These are phyloP conservation scores for Epinotia demarniana DNA, from an alignment of 2,888 invertebrate species.

Conservation along the genomic window DNA sequence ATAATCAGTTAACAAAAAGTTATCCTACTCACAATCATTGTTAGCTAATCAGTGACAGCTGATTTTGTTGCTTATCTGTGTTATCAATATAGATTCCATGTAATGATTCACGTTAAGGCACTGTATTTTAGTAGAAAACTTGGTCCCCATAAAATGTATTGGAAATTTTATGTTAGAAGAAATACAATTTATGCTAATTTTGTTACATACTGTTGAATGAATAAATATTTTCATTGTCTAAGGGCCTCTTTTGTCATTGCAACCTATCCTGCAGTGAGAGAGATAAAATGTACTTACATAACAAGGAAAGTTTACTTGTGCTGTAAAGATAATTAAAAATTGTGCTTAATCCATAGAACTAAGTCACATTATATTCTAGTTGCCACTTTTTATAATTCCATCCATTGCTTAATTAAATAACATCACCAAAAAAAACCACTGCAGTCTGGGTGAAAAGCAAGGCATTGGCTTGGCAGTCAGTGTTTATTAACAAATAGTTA, in stretches of 20 bases:
- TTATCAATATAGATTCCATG: neutral
- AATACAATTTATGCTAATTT: too few relatives aligned
- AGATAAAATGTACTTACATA: neutral
- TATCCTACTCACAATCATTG: neutral
- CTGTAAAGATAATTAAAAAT: neutral
- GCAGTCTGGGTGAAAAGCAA: too few relatives aligned
- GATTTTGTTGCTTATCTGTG: neutral
- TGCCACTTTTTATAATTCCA: too few relatives aligned
- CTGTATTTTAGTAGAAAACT: neutral
- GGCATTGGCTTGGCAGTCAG: neutral
- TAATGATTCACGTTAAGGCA: constrained; percentile 2
- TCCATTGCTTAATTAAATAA: too few relatives aligned
- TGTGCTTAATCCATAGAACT: constrained; percentile 1
- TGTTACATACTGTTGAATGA: too few relatives aligned
- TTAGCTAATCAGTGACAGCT: neutral
- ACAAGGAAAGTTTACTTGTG: neutral
- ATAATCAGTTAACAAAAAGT: too few relatives aligned
- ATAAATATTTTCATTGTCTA: too few relatives aligned
- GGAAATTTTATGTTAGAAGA: neutral
- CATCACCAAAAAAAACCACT: too few relatives aligned
- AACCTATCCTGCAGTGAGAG: too few relatives aligned
- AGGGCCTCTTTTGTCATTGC: too few relatives aligned
- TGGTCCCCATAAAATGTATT: constrained; percentile 22
- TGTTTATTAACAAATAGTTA: too few relatives aligned
- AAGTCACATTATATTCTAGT: neutral